These are phyloP conservation scores for Chinchilla lanigera DNA, from an alignment of 2,113 vertebrate genomes.

Conservation along the genomic window DNA sequence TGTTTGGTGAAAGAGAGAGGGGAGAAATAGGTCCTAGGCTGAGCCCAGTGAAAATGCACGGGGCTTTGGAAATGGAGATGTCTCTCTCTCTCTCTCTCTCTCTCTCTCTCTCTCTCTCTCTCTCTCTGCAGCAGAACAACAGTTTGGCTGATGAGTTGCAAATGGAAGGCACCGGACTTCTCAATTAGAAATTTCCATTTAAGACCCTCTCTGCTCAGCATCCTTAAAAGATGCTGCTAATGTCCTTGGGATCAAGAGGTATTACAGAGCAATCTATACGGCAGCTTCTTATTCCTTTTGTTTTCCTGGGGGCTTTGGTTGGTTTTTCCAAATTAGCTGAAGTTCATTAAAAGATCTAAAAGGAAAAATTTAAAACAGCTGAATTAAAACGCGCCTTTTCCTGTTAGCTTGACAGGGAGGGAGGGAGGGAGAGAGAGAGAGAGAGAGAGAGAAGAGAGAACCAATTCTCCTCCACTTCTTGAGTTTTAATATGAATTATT, in stretches of 20 bases:
- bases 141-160: conserved; percentile 48
- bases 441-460: conserved; percentile 52
- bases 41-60: conserved; percentile 22
- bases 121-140: background rate
- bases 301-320: conserved; percentile 60
- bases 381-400: conserved; percentile 78
- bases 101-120: background rate
- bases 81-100: background rate
- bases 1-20: background rate
- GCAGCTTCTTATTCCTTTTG: conserved; percentile 49
- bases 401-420: conserved; percentile 59
- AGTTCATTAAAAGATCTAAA: conserved; percentile 67
- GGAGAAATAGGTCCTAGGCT: conserved; percentile 27
- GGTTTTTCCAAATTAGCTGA: conserved; percentile 68
- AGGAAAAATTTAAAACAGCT: conserved; percentile 76
- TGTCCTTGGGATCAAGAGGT: conserved; percentile 54
- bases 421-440: background rate
- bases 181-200: conserved; percentile 55
- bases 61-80: background rate
- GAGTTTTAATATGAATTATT: conserved; percentile 85
- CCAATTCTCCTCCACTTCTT: conserved; percentile 63
- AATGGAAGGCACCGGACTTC: conserved; percentile 58
- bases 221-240: conserved; percentile 10
- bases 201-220: conserved; percentile 30
- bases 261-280: conserved; percentile 61